phyloP scores from a whole-genome alignment of 2,888 invertebrate species.

The Drosophila percnosoma region DNA sequence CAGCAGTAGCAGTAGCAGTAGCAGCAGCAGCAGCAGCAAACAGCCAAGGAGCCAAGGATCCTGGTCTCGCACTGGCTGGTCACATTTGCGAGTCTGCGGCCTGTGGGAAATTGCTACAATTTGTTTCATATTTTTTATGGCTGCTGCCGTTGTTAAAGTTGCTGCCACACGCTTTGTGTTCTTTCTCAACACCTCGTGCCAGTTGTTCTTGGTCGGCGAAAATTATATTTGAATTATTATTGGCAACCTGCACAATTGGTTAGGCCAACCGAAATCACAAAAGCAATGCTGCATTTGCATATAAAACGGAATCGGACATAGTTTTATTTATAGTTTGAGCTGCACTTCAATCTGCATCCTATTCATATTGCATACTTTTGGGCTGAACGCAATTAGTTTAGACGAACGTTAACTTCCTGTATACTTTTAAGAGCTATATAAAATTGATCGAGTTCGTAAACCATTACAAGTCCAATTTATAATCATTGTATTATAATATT shows the following conservation, averaged over 20 bases:
- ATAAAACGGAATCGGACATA: conserved; percentile 64
- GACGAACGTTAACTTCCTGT: neutral
- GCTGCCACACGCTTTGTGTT: conserved; percentile 21
- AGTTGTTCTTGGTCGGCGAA: conserved; percentile 33
- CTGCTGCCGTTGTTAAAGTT: conserved; percentile 26
- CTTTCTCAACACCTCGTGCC: conserved; percentile 28
- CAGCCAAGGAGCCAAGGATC: conserved; percentile 33
- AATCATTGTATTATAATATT: neutral
- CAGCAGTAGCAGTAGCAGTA: conserved; percentile 21
- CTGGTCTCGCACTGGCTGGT: conserved; percentile 46
- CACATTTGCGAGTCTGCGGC: conserved; percentile 70
- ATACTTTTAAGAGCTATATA: conserved; percentile 28
- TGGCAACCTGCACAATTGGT: conserved; percentile 26
- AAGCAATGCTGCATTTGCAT: conserved; percentile 69
- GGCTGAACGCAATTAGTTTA: conserved; percentile 19
- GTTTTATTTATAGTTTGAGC: conserved; percentile 42
- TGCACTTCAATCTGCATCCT: conserved; percentile 5
- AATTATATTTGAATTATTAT: conserved; percentile 72
- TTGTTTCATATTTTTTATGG: conserved; percentile 77
- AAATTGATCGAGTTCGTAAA: neutral
- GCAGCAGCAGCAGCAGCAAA: conserved; percentile 14
- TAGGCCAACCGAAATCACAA: conserved; percentile 41
- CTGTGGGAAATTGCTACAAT: conserved; percentile 75
- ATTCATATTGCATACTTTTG: conserved; percentile 36
- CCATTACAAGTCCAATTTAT: neutral